Evolutionary conservation across 2,888 invertebrate genomes (phyloP).

Genomic region (Epicampocera succincta): DNA sequence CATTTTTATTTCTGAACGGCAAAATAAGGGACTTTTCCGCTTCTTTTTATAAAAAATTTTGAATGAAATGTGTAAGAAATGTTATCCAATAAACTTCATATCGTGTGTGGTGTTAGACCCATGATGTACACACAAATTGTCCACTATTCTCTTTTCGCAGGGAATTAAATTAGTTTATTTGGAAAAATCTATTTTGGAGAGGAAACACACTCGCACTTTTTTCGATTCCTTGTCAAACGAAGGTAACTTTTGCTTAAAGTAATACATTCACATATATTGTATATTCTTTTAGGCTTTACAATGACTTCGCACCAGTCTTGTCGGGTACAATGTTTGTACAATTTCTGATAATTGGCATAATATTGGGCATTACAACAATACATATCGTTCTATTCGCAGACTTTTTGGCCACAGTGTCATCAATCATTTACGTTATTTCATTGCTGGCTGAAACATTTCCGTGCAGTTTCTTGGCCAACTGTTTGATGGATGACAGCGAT

Average conservation of each 20-base stretch:
- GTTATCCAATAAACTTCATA: no score
- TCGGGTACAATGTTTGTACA: conserved; percentile 76
- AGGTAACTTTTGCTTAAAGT: background rate
- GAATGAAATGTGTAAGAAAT: no score
- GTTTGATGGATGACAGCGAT: conserved; percentile 73
- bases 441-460: conserved; percentile 75
- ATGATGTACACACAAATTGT: no score
- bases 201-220: no score
- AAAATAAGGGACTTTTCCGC: no score
- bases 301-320: conserved; percentile 73
- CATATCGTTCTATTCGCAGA: conserved; percentile 74
- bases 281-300: conserved; percentile 69
- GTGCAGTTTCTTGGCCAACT: conserved; percentile 74
- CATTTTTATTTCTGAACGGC: no score
- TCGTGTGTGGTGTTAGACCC: no score
- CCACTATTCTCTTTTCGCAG: no score
- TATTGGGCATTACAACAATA: conserved; percentile 73
- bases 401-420: conserved; percentile 71
- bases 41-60: no score
- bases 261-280: background rate
- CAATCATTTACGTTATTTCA: conserved; percentile 70
- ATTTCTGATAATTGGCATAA: conserved; percentile 73
- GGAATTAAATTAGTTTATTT: no score
- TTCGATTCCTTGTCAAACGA: no score
- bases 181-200: no score